phyloP scores from a whole-genome alignment of 2,113 vertebrate genomes.

The Protobothrops mucrosquamatus region DNA sequence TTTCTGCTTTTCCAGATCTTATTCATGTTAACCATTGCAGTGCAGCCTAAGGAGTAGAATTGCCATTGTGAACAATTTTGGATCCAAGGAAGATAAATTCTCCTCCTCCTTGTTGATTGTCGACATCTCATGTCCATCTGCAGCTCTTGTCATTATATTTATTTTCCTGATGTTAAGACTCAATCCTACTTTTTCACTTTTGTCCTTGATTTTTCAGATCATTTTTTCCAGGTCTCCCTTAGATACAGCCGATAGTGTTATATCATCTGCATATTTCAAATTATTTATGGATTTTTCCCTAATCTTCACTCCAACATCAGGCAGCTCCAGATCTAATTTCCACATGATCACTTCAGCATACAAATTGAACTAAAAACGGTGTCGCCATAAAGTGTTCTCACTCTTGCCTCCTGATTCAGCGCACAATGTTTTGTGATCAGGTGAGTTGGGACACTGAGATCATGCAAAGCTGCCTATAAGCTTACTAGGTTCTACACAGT shows the following conservation, averaged over 20 bases:
- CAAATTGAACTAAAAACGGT: background rate
- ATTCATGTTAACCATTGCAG: background rate
- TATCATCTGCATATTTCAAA: background rate
- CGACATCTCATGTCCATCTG: background rate
- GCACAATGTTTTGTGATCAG: background rate
- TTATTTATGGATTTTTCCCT: background rate
- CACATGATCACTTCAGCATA: background rate
- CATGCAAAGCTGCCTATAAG: background rate
- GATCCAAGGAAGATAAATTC: background rate
- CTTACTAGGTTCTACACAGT: background rate
- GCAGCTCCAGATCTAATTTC: background rate
- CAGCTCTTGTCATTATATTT: background rate
- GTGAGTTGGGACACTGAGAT: background rate
- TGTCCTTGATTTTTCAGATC: background rate
- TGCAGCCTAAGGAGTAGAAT: background rate
- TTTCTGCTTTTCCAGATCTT: background rate
- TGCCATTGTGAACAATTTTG: background rate
- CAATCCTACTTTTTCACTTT: background rate
- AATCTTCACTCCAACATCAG: background rate
- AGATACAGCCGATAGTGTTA: background rate
- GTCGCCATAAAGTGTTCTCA: background rate
- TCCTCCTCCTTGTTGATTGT: background rate
- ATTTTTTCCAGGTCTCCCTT: background rate
- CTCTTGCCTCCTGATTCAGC: background rate
- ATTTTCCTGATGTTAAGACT: background rate